Evolutionary conservation across 2,888 invertebrate species (phyloP), one percentile per base, ranked within the genome.

Genomic region (Sepioteuthis lessoniana): DNA sequence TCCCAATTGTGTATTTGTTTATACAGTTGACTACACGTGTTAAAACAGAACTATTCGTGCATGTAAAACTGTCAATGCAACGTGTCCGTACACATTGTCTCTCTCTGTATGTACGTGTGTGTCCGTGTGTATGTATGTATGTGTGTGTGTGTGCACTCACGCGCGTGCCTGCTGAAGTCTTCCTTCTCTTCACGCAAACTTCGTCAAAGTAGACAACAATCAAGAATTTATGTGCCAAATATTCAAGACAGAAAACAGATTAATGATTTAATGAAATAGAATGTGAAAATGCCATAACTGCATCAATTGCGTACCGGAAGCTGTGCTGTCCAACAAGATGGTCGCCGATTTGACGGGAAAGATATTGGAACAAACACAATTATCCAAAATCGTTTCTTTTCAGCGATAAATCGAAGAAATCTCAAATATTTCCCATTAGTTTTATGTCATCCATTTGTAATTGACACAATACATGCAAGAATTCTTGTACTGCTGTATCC

Each of bases 171-270:
- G 50, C 16, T 50, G 3, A 16, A 50, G 3, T 21, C 47, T 50
- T 50, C 16, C 21, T 50, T 50, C 21, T 19, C 76, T 76, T n/a
- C n/a, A 13, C 35, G 0, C 3, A 16, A 4, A n/a, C 76, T 76
- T 16, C 76, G 16, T n/a, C n/a, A 16, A 16, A 76, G 76, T n/a
- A 16, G 76, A 76, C 76, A n/a, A 76, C 76, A 35, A 76, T 76
- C 76, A 76, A 35, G n/a, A 76, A 13, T n/a, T 76, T n/a, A 76
- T 76, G 76, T 76, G n/a, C 76, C n/a, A 76, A 76, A 76, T 76
- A 76, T n/a, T 76, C 76, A 76, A 76, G 76, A 76, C 76, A 76
- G 76, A 76, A 76, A 76, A 76, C 76, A 76, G 76, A 76, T 76
- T 76, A 76, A 76, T n/a, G 76, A 76, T 76, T 76, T 76, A 76